Evolutionary conservation across 2,113 vertebrate genomes (phyloP), one percentile per base, ranked within the genome.

Genomic region (Octodon degus): DNA sequence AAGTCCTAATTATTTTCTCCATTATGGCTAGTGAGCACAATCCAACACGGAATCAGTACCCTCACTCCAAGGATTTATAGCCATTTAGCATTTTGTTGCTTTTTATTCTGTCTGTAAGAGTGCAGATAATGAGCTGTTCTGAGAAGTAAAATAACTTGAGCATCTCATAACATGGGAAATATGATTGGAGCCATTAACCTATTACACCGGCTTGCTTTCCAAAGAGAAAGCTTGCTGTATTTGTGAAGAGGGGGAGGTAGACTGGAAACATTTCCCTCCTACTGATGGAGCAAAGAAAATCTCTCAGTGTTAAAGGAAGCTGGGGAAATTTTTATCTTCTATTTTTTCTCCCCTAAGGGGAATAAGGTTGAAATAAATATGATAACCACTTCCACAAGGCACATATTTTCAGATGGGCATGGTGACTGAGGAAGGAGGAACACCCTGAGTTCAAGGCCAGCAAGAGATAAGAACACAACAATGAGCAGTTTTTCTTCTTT

Each of bases 31-130:
- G n/a, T 84, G 77, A 40, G 84, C 96, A 95, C 81, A 95, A 92
- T 80, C 8, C 55, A 95, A 68, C 19, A 30, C 0, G 0, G 81
- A 86, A 96, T 96, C 92, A 79, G 20, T 30, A n/a, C 86, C 86
- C 86, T 83, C 88, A 32, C 72, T 95, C 91, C 47, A 92, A 94
- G 60, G 67, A 94, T 95, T 93, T 93, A 93, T 40, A 55, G 81
- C 60, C 65, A 93, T 58, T 95, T 90, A 92, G 87, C 76, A 89
- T 90, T 80, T 58, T 76, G 55, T 67, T 92, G 88, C 87, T 55
- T 97, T 97, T 97, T 94, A 93, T 93, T 96, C 81, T 95, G 62
- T 95, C 77, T 65, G 22, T 60, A 94, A 83, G 65, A 96, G 32
- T 68, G 34, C 4, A 96, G 65, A 94, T 88, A 96, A 97, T 92